Evolutionary conservation across 2,797 vertebrate genomes (phyloP).

Genomic region (Xiphorhynchus erythropygius): DNA sequence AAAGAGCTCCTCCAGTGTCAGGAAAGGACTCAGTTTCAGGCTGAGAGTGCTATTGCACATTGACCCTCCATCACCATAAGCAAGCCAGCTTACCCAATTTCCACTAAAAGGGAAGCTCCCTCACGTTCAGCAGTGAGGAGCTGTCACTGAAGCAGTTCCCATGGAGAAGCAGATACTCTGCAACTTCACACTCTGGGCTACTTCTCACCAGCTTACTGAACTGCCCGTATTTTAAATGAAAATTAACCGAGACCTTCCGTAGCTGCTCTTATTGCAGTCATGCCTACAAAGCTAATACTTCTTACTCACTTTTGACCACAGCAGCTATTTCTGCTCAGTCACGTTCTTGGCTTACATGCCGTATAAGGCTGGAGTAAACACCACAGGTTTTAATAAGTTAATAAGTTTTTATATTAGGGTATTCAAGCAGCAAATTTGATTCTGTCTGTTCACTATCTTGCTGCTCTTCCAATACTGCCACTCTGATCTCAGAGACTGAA

Average conservation of each 20-base stretch:
- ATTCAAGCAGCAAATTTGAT: not conserved
- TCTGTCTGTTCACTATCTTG: not conserved
- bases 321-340: not conserved
- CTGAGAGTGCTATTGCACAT: not conserved
- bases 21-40: not conserved
- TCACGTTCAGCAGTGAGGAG: not conserved
- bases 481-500: not conserved
- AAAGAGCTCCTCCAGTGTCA: not conserved
- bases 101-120: not conserved
- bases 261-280: not conserved
- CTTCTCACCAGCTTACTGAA: not conserved
- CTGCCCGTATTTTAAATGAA: not conserved
- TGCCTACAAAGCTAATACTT: not conserved
- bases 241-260: not conserved
- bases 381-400: not conserved
- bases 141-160: not conserved
- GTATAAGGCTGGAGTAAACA: not conserved
- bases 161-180: not conserved
- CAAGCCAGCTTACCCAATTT: rapidly evolving
- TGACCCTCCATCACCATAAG: not conserved
- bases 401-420: not conserved
- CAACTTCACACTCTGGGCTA: not conserved
- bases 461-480: not conserved
- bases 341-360: not conserved
- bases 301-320: not conserved